Conservation (phyloP, 2,797 vertebrate genomes). For the Ctenopoma kingsleyae region DNA sequence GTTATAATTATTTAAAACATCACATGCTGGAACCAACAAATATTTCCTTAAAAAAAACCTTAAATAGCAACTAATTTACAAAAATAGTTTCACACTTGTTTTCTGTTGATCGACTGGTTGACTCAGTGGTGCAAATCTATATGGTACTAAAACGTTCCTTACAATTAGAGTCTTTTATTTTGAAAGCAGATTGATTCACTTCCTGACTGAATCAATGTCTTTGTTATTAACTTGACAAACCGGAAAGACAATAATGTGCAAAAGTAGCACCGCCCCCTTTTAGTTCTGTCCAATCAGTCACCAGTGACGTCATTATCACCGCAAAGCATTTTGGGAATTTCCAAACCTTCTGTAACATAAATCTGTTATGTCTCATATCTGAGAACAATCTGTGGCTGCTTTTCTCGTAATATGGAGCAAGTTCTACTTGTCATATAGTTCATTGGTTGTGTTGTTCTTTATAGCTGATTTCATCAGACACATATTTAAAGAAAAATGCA, state of each 20-base stretch:
- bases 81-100: too few species aligned
- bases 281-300: constrained; percentile 44
- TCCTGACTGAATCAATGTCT: neutral
- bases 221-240: constrained; percentile 18
- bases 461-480: neutral
- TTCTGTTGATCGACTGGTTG: too few species aligned
- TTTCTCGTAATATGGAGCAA: neutral
- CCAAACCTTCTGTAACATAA: neutral
- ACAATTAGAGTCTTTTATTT: neutral
- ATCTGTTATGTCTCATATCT: neutral
- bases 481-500: neutral
- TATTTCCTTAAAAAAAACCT: too few species aligned
- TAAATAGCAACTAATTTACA: too few species aligned
- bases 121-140: too few species aligned
- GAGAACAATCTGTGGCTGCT: neutral
- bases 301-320: fast-evolving
- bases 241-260: constrained; percentile 40
- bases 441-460: neutral
- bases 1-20: too few species aligned
- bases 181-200: neutral
- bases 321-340: constrained; percentile 13
- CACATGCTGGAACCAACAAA: too few species aligned
- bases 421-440: too few species aligned
- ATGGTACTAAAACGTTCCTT: too few species aligned
- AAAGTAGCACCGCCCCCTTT: constrained; percentile 20